Evolutionary conservation across 2,797 vertebrate genomes (phyloP).

Genomic region (Acanthiza pusilla): DNA sequence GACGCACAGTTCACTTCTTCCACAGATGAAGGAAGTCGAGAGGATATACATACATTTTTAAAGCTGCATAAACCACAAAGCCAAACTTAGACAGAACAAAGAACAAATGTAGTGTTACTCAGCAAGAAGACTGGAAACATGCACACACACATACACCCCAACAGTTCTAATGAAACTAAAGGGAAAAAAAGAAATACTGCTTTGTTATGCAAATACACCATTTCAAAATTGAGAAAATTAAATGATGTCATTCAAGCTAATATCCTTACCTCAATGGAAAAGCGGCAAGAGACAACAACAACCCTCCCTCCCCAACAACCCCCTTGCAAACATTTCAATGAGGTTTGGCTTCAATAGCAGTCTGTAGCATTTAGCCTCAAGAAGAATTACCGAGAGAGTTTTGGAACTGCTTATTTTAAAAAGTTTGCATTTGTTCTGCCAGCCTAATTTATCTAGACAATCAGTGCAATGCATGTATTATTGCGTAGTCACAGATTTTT

Average conservation of each 20-base stretch:
- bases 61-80: constrained; percentile 39
- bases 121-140: constrained; percentile 11
- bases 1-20: not conserved
- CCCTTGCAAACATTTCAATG: not conserved
- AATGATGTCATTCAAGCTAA: constrained; percentile 47
- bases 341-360: constrained; percentile 8
- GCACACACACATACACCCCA: not conserved
- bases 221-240: constrained; percentile 44
- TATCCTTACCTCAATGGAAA: constrained; percentile 30
- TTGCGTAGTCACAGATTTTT: not conserved
- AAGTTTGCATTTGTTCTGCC: not conserved
- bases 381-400: not conserved
- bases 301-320: not conserved
- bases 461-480: not conserved
- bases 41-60: not conserved
- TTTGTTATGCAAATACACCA: constrained; percentile 47
- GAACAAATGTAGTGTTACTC: constrained; percentile 34
- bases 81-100: constrained; percentile 46
- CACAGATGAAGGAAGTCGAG: not conserved
- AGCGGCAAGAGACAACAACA: not conserved
- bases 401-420: not conserved
- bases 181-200: not conserved
- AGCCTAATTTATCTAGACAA: not conserved
- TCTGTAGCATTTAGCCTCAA: not conserved
- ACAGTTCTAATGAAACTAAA: constrained; percentile 16